Base-by-base conservation (phyloP, 2,113 vertebrate genomes). In the Vimba vimba region DNA sequence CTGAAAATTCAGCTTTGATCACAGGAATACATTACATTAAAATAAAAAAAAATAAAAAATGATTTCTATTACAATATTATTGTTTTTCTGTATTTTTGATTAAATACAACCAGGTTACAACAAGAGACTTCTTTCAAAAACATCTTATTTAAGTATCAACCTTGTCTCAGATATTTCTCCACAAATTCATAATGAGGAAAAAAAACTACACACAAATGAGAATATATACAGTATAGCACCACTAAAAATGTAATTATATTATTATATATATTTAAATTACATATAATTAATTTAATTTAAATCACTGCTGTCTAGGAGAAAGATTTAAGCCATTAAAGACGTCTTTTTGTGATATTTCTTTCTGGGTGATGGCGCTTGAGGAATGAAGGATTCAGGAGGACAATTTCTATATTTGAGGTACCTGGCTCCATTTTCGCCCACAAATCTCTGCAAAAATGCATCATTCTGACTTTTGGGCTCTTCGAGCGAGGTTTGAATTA, bases 381-480 rank as follows among this genome's bases (percentile, higher is more conserved):
- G 33, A 81, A 81, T 81, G n/a, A 45, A 64, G 12, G 59, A 13
- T 47, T 80, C 33, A 64, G 7, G 19, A 47, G 15, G 23, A 64
- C 12, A 64, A 19, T 27, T 47, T 10, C 69, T 82, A 19, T 45
- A 68, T 62, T 45, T n/a, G 6, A 62, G 9, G 10, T 45, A 27
- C 60, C 43, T 66, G n/a, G 23, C 60, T 69, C 19, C 17, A 69
- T 47, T 62, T 69, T 2, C 8, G 10, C 11, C 39, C 2, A 69
- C 62, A 68, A 82, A 23, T 68, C 62, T 36, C 64, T n/a, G 80
- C 25, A 36, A 55, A 69, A 76, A 73, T 33, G 27, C 74, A 60
- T 84, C 55, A 30, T 84, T 84, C 11, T 57, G 43, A 47, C 39
- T 66, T 73, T 52, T 86, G 77, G 27, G 19, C 64, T 79, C 68